phyloP scores from a whole-genome alignment of 2,113 vertebrate genomes.

The Neomonachus schauinslandi region DNA sequence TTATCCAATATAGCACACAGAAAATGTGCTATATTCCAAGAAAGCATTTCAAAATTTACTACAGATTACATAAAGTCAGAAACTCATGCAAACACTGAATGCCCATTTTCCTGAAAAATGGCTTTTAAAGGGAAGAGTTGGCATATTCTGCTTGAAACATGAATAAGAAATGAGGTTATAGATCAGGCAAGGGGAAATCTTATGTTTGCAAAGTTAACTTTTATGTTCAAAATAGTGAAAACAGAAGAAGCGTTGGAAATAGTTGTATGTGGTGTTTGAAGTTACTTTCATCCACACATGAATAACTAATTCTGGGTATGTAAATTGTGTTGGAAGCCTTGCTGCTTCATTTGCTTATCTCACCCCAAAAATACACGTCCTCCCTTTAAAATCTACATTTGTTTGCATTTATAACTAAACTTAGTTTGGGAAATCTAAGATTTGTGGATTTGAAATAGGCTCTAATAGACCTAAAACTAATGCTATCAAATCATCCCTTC shows the following conservation, averaged over 20 bases:
- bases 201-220: constrained; percentile 24
- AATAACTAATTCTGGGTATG: neutral
- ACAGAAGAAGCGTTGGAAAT: neutral
- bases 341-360: neutral
- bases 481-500: neutral
- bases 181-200: constrained; percentile 20
- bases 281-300: neutral
- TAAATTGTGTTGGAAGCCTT: neutral
- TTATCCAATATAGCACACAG: neutral
- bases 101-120: neutral
- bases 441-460: neutral
- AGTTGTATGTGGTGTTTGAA: neutral
- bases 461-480: neutral
- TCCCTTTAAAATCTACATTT: neutral
- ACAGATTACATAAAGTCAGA: neutral
- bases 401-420: neutral
- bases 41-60: constrained; percentile 29
- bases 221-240: constrained; percentile 33
- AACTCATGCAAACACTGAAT: neutral
- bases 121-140: neutral
- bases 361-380: neutral
- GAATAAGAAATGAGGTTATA: constrained; percentile 60
- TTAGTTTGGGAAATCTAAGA: neutral
- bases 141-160: constrained; percentile 39
- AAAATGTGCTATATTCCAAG: constrained; percentile 4